Evolutionary conservation across 2,888 invertebrate genomes (phyloP), one percentile per base, ranked within the genome.

Genomic region (Drosophila anceps): DNA sequence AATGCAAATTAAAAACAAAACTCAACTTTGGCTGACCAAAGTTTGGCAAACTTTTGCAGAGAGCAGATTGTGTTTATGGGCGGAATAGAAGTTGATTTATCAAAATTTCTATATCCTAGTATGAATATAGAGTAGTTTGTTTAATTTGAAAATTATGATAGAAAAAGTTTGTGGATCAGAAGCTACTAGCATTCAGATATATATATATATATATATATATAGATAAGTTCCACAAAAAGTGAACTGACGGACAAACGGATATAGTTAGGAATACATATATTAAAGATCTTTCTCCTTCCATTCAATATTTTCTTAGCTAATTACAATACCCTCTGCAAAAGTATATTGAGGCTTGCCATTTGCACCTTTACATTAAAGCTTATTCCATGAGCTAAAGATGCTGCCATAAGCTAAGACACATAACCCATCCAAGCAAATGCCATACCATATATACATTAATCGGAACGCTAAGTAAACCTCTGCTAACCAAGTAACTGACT

Each of bases 1-100:
- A 46, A 61, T 59, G 71, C 39, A 74, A 65, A 69, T 71, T 82
- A 71, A 71, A 51, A 71, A 51, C 44, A 58, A 24, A 66, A 54
- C 24, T 12, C 1, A 18, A 6, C 35, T 37, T 39, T 35, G 29
- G 18, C 2, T 29, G 6, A 27, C 43, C 27, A 44, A 57, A 44
- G 33, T 12, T 43, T 20, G 10, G 15, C 1, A 24, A 10, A 57
- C 31, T 18, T 20, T 33, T 57, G 44, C 43, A 44, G 44, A 57
- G 20, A 18, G 46, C n/a, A n/a, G n/a, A n/a, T n/a, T n/a, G n/a
- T n/a, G n/a, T n/a, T n/a, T n/a, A n/a, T n/a, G n/a, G n/a, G n/a
- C n/a, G 1, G 15, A 15, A 37, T n/a, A 2, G 37, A 35, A 13
- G 35, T 35, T 35, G 13, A 35, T 35, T 1, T 13, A 35, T 35